Base-by-base conservation (phyloP, 92 coral and sea anemone species). In the Bergia puertoricense region DNA sequence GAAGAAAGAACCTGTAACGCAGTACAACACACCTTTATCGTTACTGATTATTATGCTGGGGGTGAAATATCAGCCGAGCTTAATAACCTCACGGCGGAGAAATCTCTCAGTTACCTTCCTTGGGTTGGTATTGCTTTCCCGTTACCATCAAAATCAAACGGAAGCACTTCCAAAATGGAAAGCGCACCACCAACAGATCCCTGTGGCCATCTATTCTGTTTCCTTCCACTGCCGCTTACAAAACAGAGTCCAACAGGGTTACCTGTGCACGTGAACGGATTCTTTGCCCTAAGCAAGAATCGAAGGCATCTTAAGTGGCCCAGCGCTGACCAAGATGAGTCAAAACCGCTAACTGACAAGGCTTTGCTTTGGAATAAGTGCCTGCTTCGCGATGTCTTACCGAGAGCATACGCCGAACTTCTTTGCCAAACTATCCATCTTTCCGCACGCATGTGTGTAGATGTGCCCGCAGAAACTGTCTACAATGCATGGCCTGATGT, bases 201-300 rank as follows among this genome's bases (percentile, higher is more conserved):
- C 3, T 22, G 83, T 54, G 97, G 97, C 54, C 97, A 94, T 48
- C 89, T 94, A 20, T 94, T 94, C 88, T 94, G 97, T 69, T 94
- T 92, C 81, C 80, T 94, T 75, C 97, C 97, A 6, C 85, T 94
- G 65, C 97, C 97, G 2, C 81, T 91, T 16, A 91, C 92, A 50
- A 86, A 73, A 77, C 93, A 75, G 74, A 94, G 97, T 65, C 86
- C 89, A 76, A 94, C 97, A 8, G 97, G 97, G 18, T 88, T 94
- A 66, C 97, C 97, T 45, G 94, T 94, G 54, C 97, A 94, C 76
- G 93, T 94, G 41, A 94, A 94, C 45, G 97, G 97, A 1, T 94
- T 92, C 84, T 94, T 94, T 85, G 97, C 97, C 39, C 79, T 94
- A 67, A 92, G 97, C 72, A 94, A 94, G 85, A 94, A 94, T 78